Percentiles rank a stretch among this genome's conserved stretches.
Conservation (phyloP, 1,140 invertebrate species). For the Hylyphantes graminicola region DNA sequence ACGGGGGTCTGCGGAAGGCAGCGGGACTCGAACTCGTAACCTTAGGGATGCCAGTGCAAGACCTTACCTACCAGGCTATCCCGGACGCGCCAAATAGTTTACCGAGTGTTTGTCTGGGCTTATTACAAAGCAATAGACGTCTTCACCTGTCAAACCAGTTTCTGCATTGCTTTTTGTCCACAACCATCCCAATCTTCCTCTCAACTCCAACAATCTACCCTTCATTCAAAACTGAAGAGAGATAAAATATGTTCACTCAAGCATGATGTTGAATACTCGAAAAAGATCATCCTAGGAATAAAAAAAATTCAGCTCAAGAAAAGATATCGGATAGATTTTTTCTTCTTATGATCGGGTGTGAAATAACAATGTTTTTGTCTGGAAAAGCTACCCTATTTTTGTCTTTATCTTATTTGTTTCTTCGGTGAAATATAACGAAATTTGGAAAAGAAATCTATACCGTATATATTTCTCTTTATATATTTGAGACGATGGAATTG, state of each 20-base stretch:
- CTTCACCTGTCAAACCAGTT: no score
- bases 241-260: conserved; percentile 7
- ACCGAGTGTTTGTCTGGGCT: no score
- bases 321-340: conserved; percentile 28
- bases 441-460: conserved; percentile 23
- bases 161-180: no score
- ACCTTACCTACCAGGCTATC: no score
- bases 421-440: not conserved
- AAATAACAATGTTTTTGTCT: conserved; percentile 49
- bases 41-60: no score
- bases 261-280: not conserved
- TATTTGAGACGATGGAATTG: conserved; percentile 20
- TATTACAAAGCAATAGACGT: no score
- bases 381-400: conserved; percentile 8
- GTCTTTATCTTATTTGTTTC: not conserved
- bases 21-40: no score
- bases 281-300: not conserved
- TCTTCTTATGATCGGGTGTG: conserved; percentile 26
- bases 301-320: not conserved
- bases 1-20: no score
- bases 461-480: conserved; percentile 29
- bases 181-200: no score
- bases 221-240: conserved; percentile 3
- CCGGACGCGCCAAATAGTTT: no score
- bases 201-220: not conserved